phyloP scores from a whole-genome alignment of 64 coral and sea anemone species.

The Stichodactyla mertensii region DNA sequence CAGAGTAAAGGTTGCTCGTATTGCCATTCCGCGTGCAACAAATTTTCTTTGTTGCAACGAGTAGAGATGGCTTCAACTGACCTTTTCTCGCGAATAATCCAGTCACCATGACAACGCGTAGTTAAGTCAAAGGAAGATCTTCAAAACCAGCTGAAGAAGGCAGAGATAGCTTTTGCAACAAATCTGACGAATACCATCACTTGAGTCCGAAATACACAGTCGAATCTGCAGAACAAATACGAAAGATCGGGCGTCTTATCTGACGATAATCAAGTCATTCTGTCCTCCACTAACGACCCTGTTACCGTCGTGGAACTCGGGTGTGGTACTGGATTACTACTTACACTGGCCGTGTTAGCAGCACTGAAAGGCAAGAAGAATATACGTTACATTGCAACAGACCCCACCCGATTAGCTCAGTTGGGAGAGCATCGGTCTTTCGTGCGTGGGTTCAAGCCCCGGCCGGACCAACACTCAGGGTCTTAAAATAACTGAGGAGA shows the following conservation, averaged over 20 bases:
- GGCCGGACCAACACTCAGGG: no score
- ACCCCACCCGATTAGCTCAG: no score
- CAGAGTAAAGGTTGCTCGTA: no score
- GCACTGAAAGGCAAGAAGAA: not conserved
- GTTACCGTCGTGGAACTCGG: not conserved
- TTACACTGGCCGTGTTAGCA: not conserved
- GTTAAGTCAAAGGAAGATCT: no score
- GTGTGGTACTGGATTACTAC: slow-evolving; percentile 5
- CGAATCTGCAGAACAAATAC: not conserved
- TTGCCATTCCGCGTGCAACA: no score
- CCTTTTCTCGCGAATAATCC: no score
- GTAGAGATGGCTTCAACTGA: no score
- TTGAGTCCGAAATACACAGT: not conserved
- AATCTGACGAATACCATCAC: not conserved
- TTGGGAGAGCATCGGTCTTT: no score
- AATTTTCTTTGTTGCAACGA: no score
- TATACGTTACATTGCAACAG: not conserved
- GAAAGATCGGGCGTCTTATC: not conserved
- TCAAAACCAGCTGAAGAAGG: not conserved
- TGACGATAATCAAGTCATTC: not conserved
- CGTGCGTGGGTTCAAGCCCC: no score
- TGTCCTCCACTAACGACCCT: not conserved
- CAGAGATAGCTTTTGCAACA: not conserved
- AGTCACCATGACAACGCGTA: no score
- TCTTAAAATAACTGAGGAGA: no score